Conservation (phyloP, 2,797 vertebrate species). For the Pantherophis alleghaniensis region DNA sequence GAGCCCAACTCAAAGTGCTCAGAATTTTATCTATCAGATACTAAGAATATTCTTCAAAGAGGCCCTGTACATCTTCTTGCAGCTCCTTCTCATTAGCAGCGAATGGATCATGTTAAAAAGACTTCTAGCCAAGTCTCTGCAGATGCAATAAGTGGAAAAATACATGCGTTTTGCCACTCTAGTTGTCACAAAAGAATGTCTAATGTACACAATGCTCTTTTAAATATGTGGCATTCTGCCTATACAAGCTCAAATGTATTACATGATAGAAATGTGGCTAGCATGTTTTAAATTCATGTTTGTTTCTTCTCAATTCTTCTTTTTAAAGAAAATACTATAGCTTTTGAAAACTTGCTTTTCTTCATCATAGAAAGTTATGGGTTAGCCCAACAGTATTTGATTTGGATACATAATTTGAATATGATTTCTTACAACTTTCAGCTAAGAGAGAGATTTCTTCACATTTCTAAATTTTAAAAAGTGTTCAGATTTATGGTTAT, state of each 20-base stretch:
- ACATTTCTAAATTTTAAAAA: not conserved
- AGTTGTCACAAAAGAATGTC: not conserved
- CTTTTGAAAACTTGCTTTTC: not conserved
- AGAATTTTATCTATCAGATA: not conserved
- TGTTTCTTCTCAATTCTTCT: not conserved
- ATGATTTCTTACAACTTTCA: not conserved
- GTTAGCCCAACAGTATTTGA: not conserved
- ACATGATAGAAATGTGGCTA: constrained; percentile 7
- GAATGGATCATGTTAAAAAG: not conserved
- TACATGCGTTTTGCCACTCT: not conserved
- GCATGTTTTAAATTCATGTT: not conserved
- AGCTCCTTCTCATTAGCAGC: not conserved
- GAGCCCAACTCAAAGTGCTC: not conserved
- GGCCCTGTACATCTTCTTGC: not conserved
- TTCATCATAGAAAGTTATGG: not conserved
- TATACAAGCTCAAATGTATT: constrained; percentile 16
- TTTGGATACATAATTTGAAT: not conserved
- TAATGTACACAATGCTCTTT: constrained; percentile 1
- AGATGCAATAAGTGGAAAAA: not conserved
- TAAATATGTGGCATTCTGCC: constrained; percentile 22
- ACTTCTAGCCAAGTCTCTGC: not conserved
- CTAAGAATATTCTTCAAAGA: not conserved
- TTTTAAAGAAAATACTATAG: not conserved
- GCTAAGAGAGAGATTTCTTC: not conserved
- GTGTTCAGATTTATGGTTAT: not conserved